Evolutionary conservation across 2,113 vertebrate genomes (phyloP), one percentile per base, ranked within the genome.

Genomic region (Trachemys scripta): DNA sequence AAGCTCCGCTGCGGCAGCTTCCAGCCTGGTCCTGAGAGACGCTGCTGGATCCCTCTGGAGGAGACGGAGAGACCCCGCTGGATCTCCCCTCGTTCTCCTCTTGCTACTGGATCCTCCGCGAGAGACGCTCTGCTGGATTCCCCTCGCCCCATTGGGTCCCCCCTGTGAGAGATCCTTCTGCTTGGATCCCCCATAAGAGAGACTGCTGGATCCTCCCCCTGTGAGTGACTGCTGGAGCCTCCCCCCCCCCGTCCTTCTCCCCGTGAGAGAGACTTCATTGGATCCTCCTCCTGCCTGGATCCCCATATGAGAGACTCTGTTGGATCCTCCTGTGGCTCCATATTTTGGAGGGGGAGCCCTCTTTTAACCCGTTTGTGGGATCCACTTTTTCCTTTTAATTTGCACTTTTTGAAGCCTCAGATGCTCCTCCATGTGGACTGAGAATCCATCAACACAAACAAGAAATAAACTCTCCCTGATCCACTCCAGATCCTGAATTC

Each of bases 391-490:
- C 90, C 35, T 78, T 94, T 98, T 98, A 62, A 96, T 97, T 97
- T 98, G 97, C 97, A 97, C 97, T 98, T 98, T 97, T 92, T 13
- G 82, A 95, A 87, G 89, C 85, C 94, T 95, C 97, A 85, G 93
- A 97, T 96, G 96, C 94, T 95, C 78, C 96, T 97, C 95, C 96
- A 95, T 96, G 95, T 95, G 96, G 97, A 97, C 96, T 97, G 97
- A 97, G 96, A 97, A 82, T 80, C 87, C 94, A 75, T 96, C 95
- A 54, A 90, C 95, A 19, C 90, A 93, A 94, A 93, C 96, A 90
- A 93, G 42, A 95, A 94, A 31, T 29, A 49, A 95, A 90, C 94
- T 93, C 96, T 42, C 80, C 93, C 95, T 88, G 92, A 92, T 92
- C 96, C 90, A 89, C 94, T 95, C 92, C 90, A 92, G 51, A 96